Percentiles rank a stretch among this genome's conserved stretches.
Conservation (phyloP, 2,888 invertebrate species). For the Piscicola geometra region DNA sequence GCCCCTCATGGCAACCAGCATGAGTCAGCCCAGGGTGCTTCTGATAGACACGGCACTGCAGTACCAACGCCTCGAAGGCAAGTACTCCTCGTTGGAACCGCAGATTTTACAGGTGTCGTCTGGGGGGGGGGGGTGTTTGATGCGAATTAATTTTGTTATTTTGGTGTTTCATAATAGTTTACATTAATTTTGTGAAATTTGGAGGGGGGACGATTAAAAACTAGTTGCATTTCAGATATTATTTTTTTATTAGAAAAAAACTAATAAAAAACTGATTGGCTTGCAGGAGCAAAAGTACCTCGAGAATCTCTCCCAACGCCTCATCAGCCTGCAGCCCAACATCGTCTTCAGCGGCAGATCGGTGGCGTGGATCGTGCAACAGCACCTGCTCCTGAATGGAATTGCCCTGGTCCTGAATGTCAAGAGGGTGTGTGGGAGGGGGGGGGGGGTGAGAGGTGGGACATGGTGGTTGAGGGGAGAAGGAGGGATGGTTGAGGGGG, state of each 20-base stretch:
- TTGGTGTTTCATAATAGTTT: no score
- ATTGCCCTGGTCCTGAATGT: slow-evolving; percentile 85
- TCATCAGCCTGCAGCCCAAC: slow-evolving; percentile 72
- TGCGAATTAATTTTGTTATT: no score
- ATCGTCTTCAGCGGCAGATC: slow-evolving; percentile 84
- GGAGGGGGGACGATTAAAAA: no score
- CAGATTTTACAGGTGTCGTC: slow-evolving; percentile 67
- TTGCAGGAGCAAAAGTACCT: slow-evolving; percentile 56
- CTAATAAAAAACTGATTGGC: no score
- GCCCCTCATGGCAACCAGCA: slow-evolving; percentile 59
- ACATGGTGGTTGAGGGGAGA: no score
- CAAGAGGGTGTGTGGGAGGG: slow-evolving; percentile 65
- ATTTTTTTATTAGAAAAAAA: no score
- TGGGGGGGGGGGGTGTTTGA: no score
- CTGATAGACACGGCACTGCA: slow-evolving; percentile 83
- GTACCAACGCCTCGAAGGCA: slow-evolving; percentile 84
- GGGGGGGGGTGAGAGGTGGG: no score
- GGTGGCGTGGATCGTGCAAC: slow-evolving; percentile 76
- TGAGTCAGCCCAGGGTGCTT: slow-evolving; percentile 77
- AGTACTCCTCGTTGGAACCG: slow-evolving; percentile 86
- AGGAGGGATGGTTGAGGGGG: no score
- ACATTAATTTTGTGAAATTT: no score
- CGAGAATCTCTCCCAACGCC: slow-evolving; percentile 70
- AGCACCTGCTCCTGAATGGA: slow-evolving; percentile 71
- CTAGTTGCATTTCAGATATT: no score